Percentiles rank a stretch among this genome's conserved stretches.
These are phyloP conservation scores for Stichopus chloronotus DNA, from an alignment of 35 echinoderm and acorn worm species.

Conservation along the genomic window DNA sequence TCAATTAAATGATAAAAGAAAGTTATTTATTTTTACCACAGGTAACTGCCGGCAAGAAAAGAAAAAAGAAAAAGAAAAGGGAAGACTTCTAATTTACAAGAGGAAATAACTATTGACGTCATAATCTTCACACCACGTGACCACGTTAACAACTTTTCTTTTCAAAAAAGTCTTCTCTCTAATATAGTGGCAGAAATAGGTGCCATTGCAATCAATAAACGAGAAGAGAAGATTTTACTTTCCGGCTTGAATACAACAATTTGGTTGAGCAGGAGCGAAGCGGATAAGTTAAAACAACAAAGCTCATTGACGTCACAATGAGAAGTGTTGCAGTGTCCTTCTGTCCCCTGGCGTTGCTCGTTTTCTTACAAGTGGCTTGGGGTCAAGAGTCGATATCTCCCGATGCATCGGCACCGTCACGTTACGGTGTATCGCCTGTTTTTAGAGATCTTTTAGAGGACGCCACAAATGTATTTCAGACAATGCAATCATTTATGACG, in stretches of 20 bases:
- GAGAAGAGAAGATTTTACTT: not conserved
- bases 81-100: not conserved
- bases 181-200: not conserved
- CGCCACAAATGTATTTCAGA: constrained; percentile 33
- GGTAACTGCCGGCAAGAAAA: not conserved
- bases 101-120: constrained; percentile 1
- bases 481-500: constrained; percentile 38
- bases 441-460: constrained; percentile 44
- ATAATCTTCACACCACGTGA: not conserved
- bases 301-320: constrained; percentile 22
- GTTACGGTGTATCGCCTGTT: constrained; percentile 43
- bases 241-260: not conserved
- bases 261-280: constrained; percentile 24
- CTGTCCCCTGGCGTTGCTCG: constrained; percentile 27
- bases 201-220: not conserved
- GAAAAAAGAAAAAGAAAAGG: not conserved
- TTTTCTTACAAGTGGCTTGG: constrained; percentile 47
- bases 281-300: constrained; percentile 18
- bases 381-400: constrained; percentile 39
- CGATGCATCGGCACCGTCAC: constrained; percentile 22
- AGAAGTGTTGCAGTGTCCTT: constrained; percentile 33
- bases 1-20: constrained; percentile 34
- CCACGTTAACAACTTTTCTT: constrained; percentile 6
- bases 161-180: not conserved
- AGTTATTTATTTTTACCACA: constrained; percentile 23